A percentile compares a stretch with the other conserved stretches of the same genome.
phyloP scores from a whole-genome alignment of 1,140 invertebrate genomes.

The Melitaea cinxia region DNA sequence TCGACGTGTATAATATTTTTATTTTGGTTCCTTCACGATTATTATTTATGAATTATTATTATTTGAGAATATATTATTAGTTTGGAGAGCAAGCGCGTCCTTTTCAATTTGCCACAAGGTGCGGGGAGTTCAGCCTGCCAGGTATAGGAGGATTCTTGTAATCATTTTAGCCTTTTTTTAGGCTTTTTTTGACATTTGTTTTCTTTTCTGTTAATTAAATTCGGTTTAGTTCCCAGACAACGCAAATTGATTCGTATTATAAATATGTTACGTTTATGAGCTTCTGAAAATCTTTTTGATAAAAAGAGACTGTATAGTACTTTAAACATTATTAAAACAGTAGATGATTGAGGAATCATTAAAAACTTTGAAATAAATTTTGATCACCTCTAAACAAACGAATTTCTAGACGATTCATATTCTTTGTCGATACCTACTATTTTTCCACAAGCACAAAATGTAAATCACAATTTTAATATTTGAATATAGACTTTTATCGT shows the following conservation, averaged over 20 bases:
- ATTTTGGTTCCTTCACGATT: conserved; percentile 75
- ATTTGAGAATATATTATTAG: conserved; percentile 80
- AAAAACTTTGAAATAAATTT: too few species aligned
- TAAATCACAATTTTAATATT: too few species aligned
- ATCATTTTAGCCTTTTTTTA: conserved; percentile 55
- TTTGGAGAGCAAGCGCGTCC: conserved; percentile 67
- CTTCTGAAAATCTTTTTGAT: conserved; percentile 1
- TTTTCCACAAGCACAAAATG: too few species aligned
- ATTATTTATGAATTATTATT: conserved; percentile 82
- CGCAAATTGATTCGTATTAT: conserved; percentile 69
- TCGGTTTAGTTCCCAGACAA: conserved; percentile 51
- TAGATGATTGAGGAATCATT: too few species aligned
- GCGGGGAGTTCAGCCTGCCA: conserved; percentile 46
- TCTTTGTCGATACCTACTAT: too few species aligned
- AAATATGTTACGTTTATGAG: conserved; percentile 53
- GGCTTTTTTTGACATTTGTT: conserved; percentile 64
- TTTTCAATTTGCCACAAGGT: conserved; percentile 80
- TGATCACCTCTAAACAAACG: too few species aligned
- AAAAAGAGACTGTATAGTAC: conserved; percentile 2
- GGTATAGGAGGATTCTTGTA: conserved; percentile 52
- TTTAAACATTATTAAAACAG: too few species aligned
- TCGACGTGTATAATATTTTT: conserved; percentile 77
- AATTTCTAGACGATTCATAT: too few species aligned
- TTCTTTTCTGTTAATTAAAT: conserved; percentile 69
- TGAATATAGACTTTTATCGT: too few species aligned